A percentile compares a stretch with the other conserved stretches of the same genome.
Conservation (phyloP, 2,113 vertebrate species). For the Calidris pygmaea region DNA sequence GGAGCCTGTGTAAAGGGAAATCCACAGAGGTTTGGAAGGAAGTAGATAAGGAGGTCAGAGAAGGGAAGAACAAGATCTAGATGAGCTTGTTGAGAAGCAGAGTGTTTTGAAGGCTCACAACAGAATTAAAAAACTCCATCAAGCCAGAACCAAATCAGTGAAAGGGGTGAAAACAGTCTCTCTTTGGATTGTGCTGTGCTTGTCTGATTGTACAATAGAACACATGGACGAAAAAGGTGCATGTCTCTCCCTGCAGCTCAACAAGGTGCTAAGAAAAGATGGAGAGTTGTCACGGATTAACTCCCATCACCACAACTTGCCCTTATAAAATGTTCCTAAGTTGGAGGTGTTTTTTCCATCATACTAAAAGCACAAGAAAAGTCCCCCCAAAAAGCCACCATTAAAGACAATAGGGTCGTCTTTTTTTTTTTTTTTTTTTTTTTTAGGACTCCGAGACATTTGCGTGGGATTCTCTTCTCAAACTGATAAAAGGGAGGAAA, state of each 20-base stretch:
- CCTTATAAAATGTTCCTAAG: neutral
- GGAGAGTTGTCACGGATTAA: neutral
- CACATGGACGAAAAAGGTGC: neutral
- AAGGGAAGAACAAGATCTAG: neutral
- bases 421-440: neutral
- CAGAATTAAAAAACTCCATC: neutral
- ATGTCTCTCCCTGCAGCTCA: neutral
- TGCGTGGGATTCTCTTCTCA: slow-evolving; percentile 4
- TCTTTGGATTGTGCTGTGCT: neutral
- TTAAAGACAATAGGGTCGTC: neutral
- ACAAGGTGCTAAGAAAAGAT: neutral
- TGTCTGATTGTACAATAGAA: neutral
- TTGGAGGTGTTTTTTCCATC: neutral
- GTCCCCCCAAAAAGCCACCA: neutral
- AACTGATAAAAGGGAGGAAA: neutral
- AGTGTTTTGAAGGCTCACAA: neutral
- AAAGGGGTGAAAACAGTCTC: neutral
- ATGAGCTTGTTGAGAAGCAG: neutral
- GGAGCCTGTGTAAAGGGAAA: neutral
- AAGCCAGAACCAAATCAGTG: neutral
- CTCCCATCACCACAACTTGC: rapidly evolving
- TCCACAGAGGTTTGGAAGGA: neutral
- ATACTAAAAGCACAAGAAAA: neutral
- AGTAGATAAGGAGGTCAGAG: neutral
- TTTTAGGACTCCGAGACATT: neutral